These are phyloP conservation scores for Accipiter cooperii DNA, from an alignment of 2,113 vertebrate species.

Conservation along the genomic window DNA sequence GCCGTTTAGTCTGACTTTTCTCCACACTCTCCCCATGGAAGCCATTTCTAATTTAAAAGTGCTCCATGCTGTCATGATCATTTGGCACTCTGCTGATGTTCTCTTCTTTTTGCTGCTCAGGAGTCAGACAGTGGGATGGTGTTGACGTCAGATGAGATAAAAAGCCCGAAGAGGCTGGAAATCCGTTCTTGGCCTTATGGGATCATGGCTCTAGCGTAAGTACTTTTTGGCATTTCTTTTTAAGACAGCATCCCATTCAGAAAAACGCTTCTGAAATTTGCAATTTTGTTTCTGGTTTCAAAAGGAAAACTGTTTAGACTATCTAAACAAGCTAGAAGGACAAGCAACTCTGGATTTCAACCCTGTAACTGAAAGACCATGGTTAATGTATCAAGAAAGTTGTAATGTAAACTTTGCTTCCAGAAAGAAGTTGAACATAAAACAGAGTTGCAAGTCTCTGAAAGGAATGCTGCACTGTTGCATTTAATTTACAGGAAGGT, in stretches of 20 bases:
- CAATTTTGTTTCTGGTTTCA: background rate
- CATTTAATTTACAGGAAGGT: background rate
- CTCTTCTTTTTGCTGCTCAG: slow-evolving; percentile 55
- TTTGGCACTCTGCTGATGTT: background rate
- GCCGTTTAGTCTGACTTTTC: background rate
- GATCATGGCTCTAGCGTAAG: slow-evolving; percentile 88
- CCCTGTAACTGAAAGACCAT: background rate
- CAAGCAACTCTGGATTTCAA: background rate
- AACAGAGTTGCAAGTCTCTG: background rate
- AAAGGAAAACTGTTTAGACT: background rate
- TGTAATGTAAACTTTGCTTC: background rate
- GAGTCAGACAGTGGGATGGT: slow-evolving; percentile 89
- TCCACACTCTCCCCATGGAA: background rate
- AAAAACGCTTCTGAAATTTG: background rate
- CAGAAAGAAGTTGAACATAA: background rate
- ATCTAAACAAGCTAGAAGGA: background rate
- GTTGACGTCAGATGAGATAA: slow-evolving; percentile 81
- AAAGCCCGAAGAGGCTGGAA: slow-evolving; percentile 80
- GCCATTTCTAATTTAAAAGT: background rate
- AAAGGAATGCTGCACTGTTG: background rate
- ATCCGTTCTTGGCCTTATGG: slow-evolving; percentile 82
- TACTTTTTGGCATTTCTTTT: background rate
- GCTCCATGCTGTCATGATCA: background rate
- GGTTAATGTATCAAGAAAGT: background rate
- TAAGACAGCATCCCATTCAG: background rate